Evolutionary conservation across 2,797 vertebrate genomes (phyloP), one percentile per base, ranked within the genome.

Genomic region (Aulostomus chinensis): DNA sequence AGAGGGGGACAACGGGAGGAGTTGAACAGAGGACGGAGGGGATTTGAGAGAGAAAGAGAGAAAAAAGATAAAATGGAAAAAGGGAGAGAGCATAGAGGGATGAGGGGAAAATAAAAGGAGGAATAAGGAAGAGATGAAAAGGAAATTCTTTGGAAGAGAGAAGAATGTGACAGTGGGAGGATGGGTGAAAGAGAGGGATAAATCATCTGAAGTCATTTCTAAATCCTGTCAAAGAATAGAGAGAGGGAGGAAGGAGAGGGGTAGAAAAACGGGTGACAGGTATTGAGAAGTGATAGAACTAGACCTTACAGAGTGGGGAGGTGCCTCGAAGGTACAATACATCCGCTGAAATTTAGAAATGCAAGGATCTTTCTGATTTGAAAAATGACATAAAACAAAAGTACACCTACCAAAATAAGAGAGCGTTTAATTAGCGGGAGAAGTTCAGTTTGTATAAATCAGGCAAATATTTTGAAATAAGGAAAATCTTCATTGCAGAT

Each of bases 181-280:
- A 55, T 48, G 53, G 45, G 51, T 57, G 61, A 67, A 53, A 66
- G 59, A 52, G 41, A 52, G 34, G 35, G 26, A 55, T 61, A 72
- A 71, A 54, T 67, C 26, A 37, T 55, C 62, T 53, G 35, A 66
- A 81, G 58, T 67, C 46, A 50, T 76, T 76, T 73, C 48, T 31
- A 63, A 76, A 79, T 80, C 62, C 58, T 50, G 46, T 67, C 68
- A 64, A 52, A 57, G 43, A 55, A 33, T 18, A 16, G 32, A n/a
- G 31, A 54, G 38, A 9, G 17, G 16, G 40, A 73, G 56, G 37
- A 68, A 78, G 24, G 85, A 90, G 86, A 28, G 0, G 45, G 50
- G 51, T 16, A 25, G 26, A 36, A 28, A 39, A 42, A 30, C 20
- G 29, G 11, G 11, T 0, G 81, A 73, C 54, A 36, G 36, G 56